Percentiles rank a stretch among this genome's conserved stretches.
Evolutionary conservation across 1,140 invertebrate species (phyloP).

Genomic region (Bombus difficillimus): DNA sequence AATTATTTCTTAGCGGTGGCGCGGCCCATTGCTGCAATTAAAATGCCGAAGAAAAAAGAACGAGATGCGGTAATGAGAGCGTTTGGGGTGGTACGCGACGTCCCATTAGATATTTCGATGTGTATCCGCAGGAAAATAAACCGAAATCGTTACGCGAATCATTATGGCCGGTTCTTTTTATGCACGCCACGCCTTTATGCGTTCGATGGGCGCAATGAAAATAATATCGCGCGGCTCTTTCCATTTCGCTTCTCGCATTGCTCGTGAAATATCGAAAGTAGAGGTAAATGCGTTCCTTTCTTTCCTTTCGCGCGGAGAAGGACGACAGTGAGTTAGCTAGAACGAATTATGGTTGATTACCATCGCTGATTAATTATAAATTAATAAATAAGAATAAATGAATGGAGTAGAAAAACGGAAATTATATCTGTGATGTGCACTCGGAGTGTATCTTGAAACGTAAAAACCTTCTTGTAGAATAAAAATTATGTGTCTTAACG

Average conservation of each 20-base stretch:
- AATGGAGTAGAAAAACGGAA: too few species aligned
- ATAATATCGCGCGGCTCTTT: conserved; percentile 26
- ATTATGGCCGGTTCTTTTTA: conserved; percentile 47
- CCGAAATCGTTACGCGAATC: conserved; percentile 51
- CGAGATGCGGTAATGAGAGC: conserved; percentile 63
- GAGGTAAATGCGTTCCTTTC: conserved; percentile 3
- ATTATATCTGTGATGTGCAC: background rate
- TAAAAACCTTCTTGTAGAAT: background rate
- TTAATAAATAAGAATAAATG: background rate
- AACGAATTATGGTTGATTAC: background rate
- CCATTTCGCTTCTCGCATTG: background rate
- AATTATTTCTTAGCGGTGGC: conserved; percentile 70
- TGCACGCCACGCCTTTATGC: background rate
- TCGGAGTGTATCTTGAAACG: too few species aligned
- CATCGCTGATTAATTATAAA: background rate
- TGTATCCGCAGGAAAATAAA: conserved; percentile 54
- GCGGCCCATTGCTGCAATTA: conserved; percentile 68
- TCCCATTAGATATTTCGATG: conserved; percentile 65
- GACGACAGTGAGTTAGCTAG: background rate
- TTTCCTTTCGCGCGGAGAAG: background rate
- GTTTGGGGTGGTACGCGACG: conserved; percentile 37
- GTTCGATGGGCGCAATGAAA: conserved; percentile 49
- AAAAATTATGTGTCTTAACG: background rate
- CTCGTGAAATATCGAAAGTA: conserved; percentile 6
- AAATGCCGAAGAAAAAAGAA: conserved; percentile 66